phyloP scores from a whole-genome alignment of 2,888 invertebrate species.

The Conus canariensis region DNA sequence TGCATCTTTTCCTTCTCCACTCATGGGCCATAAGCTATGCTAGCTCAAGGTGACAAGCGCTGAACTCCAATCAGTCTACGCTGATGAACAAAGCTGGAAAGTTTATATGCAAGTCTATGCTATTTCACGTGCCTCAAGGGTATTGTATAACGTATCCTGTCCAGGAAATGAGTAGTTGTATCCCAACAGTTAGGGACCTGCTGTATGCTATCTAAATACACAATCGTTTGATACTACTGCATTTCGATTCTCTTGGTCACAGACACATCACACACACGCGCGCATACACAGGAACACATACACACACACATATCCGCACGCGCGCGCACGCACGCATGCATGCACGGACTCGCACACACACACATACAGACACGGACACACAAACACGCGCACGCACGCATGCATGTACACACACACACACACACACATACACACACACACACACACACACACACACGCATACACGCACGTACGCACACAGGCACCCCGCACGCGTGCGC shows the following conservation, averaged over 20 bases:
- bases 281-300: not conserved
- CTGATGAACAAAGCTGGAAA: too few species aligned
- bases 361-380: not conserved
- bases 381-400: not conserved
- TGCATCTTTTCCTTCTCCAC: not conserved
- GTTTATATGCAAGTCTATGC: not conserved
- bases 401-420: not conserved
- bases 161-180: too few species aligned
- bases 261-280: not conserved
- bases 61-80: too few species aligned
- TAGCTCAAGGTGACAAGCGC: too few species aligned
- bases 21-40: not conserved
- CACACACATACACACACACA: too few species aligned
- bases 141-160: not conserved
- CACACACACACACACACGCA: too few species aligned
- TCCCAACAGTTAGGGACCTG: too few species aligned
- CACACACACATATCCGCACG: not conserved
- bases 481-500: too few species aligned
- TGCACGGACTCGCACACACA: slow-evolving; percentile 14
- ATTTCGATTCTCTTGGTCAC: not conserved
- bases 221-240: not conserved
- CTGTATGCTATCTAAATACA: not conserved
- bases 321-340: not conserved
- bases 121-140: not conserved
- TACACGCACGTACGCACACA: too few species aligned